These are phyloP conservation scores for Phaenicophaeus curvirostris DNA, from an alignment of 2,797 vertebrate species.

Conservation along the genomic window DNA sequence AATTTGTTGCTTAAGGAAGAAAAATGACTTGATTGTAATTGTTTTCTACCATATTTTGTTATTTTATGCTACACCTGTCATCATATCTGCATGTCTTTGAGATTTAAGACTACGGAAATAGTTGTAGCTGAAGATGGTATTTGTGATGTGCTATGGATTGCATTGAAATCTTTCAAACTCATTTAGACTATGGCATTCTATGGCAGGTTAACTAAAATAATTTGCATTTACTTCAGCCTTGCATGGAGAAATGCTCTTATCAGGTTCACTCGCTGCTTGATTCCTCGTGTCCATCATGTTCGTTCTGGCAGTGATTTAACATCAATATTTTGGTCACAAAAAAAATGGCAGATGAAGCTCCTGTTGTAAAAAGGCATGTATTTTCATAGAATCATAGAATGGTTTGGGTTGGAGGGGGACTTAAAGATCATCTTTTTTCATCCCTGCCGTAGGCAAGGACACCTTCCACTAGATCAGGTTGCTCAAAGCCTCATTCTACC, in stretches of 20 bases:
- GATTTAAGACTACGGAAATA: slow-evolving; percentile 62
- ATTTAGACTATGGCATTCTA: slow-evolving; percentile 70
- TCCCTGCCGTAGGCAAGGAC: no score
- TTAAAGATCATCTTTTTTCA: no score
- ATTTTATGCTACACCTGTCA: slow-evolving; percentile 64
- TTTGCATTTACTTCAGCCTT: slow-evolving; percentile 63
- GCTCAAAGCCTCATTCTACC: no score
- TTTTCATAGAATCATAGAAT: neutral
- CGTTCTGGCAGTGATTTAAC: slow-evolving; percentile 15
- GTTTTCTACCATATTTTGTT: slow-evolving; percentile 71
- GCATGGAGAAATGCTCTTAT: slow-evolving; percentile 36
- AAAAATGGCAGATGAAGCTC: neutral
- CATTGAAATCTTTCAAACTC: slow-evolving; percentile 72
- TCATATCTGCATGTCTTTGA: slow-evolving; percentile 63
- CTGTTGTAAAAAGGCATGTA: neutral
- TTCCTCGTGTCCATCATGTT: slow-evolving; percentile 16
- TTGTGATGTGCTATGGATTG: slow-evolving; percentile 63
- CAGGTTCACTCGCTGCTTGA: slow-evolving; percentile 33
- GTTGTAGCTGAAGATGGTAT: slow-evolving; percentile 49
- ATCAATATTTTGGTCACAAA: slow-evolving; percentile 26
- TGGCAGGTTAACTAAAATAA: slow-evolving; percentile 78
- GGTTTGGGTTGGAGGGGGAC: no score
- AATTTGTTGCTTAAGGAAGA: slow-evolving; percentile 65
- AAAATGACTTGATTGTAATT: slow-evolving; percentile 71
- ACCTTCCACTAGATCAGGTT: no score